A percentile compares a stretch with the other conserved stretches of the same genome.
phyloP scores from a whole-genome alignment of 2,113 vertebrate genomes.

The Turdus rufiventris region DNA sequence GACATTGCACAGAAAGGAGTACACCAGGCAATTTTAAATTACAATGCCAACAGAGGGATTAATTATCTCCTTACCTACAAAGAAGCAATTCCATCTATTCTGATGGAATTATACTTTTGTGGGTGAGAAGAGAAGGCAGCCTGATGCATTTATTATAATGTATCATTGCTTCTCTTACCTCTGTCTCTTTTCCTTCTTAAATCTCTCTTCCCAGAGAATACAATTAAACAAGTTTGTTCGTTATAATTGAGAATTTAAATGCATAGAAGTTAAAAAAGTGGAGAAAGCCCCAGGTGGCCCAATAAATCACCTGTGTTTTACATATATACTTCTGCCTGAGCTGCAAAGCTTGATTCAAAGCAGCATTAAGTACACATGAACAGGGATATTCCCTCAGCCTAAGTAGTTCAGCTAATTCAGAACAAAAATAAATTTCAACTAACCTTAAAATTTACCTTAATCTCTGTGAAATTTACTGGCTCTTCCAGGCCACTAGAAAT shows the following conservation, averaged over 20 bases:
- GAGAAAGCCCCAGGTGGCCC: constrained; percentile 32
- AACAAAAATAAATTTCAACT: constrained; percentile 38
- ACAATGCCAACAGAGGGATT: neutral
- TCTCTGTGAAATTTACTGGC: constrained; percentile 59
- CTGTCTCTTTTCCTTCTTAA: constrained; percentile 54
- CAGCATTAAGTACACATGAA: neutral
- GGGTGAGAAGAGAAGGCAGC: neutral
- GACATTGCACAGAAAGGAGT: neutral
- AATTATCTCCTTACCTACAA: neutral
- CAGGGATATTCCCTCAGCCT: neutral
- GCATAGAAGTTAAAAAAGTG: neutral
- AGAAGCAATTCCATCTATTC: neutral
- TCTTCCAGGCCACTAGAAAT: constrained; percentile 61
- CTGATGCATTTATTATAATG: neutral
- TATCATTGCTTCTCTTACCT: constrained; percentile 29
- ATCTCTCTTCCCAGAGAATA: constrained; percentile 11
- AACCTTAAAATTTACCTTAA: constrained; percentile 61
- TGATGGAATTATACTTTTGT: neutral
- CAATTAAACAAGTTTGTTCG: constrained; percentile 34
- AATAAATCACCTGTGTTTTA: neutral
- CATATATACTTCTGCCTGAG: neutral
- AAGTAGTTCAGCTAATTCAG: neutral
- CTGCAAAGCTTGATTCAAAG: constrained; percentile 13
- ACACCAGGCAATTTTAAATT: neutral
- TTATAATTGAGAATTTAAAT: constrained; percentile 53